phyloP scores from a whole-genome alignment of 2,888 invertebrate genomes.

The Lymantria monacha region DNA sequence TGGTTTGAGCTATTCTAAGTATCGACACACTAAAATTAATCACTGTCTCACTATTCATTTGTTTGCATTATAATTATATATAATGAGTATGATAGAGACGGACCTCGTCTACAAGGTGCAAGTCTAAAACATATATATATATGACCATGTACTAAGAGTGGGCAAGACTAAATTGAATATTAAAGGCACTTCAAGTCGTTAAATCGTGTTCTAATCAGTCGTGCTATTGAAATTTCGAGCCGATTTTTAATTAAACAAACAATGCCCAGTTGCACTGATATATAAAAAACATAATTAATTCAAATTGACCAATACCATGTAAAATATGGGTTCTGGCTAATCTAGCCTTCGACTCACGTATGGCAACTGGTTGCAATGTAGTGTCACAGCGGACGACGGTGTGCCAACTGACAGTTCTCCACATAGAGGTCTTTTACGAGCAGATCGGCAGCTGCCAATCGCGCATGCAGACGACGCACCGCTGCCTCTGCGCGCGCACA shows the following conservation, averaged over 20 bases:
- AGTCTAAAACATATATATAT: neutral
- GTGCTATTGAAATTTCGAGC: neutral
- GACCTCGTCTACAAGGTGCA: neutral
- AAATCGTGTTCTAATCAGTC: neutral
- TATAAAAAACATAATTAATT: neutral
- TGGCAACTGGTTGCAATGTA: neutral
- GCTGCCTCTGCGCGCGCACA: constrained; percentile 68
- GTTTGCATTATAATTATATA: constrained; percentile 17
- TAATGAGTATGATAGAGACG: constrained; percentile 11
- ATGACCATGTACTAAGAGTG: neutral
- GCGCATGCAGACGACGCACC: constrained; percentile 78
- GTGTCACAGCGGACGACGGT: constrained; percentile 41
- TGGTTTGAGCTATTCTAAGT: neutral
- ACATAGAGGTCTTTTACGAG: constrained; percentile 92
- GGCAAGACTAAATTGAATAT: constrained; percentile 2
- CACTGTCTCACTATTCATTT: constrained; percentile 8
- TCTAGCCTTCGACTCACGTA: neutral
- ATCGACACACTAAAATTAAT: neutral
- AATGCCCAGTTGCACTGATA: neutral
- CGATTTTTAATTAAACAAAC: neutral
- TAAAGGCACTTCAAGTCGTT: constrained; percentile 22
- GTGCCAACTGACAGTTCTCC: constrained; percentile 89
- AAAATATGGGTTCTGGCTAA: neutral
- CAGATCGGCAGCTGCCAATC: constrained; percentile 87
- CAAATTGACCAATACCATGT: neutral